These are phyloP conservation scores for Craniophora ligustri DNA, from an alignment of 2,888 invertebrate genomes.

Conservation along the genomic window DNA sequence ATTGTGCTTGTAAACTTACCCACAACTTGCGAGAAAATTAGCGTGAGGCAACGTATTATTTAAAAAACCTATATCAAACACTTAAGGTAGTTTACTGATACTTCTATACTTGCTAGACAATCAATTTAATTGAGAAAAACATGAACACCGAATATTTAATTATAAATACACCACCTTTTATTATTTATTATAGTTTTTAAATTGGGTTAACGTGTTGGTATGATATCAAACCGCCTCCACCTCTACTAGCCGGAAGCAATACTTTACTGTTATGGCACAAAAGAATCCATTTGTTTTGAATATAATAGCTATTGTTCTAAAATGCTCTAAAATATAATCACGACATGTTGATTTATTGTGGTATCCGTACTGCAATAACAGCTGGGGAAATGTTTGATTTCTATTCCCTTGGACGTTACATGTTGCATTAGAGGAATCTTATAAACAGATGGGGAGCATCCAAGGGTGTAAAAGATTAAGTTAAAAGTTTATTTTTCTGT, in stretches of 20 bases:
- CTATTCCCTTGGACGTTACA: constrained; percentile 12
- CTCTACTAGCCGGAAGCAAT: constrained; percentile 80
- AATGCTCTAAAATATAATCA: constrained; percentile 78
- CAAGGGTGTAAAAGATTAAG: too few relatives aligned
- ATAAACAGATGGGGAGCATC: too few relatives aligned
- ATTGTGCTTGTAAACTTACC: too few relatives aligned
- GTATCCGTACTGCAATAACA: constrained; percentile 34
- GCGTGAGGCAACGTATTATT: too few relatives aligned
- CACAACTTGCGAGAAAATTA: too few relatives aligned
- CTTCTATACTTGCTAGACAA: constrained; percentile 10
- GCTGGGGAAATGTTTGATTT: constrained; percentile 33
- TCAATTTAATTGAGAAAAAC: constrained; percentile 39
- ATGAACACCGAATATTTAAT: constrained; percentile 45
- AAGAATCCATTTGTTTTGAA: constrained; percentile 81
- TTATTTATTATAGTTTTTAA: constrained; percentile 59
- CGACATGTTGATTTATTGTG: constrained; percentile 80
- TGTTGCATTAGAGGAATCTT: too few relatives aligned
- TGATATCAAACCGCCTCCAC: constrained; percentile 73
- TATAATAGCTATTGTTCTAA: constrained; percentile 86
- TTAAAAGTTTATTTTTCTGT: too few relatives aligned
- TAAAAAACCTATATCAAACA: too few relatives aligned
- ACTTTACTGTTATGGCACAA: constrained; percentile 76
- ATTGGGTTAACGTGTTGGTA: constrained; percentile 66
- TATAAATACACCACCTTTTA: constrained; percentile 50
- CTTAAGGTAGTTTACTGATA: background rate